Evolutionary conservation across 2,888 invertebrate species (phyloP), one percentile per base, ranked within the genome.

Genomic region (Tupiocoris notatus): DNA sequence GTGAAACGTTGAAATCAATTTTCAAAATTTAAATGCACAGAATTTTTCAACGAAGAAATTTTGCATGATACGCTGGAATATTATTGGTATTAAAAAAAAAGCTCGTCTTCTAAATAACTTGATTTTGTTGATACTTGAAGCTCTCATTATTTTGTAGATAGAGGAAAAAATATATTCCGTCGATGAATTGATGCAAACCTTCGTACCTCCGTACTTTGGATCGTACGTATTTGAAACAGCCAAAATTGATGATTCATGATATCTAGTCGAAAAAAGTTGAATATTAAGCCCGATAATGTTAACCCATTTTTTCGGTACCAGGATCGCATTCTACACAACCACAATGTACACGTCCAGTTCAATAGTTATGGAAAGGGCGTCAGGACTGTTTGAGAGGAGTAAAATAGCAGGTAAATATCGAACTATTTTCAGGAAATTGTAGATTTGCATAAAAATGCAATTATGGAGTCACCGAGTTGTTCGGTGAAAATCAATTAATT

Each of bases 331-430:
- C 59, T 79, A 78, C 71, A 78, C 79, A 1, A 77, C 78, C 12
- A 62, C 71, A 58, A 77, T 77, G 76, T 79, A 68, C 68, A 79
- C 79, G 7, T 77, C 79, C 1, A 78, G 73, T 23, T 71, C 79
- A 23, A 75, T 79, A 2, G 58, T 79, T 18, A 79, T 79, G 79
- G 79, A 79, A 68, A 66, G 79, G 57, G 57, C 67, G n/a, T 78
- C 79, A 22, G 79, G 79, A 12, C 75, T 77, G 21, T 78, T 78
- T 67, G 79, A 79, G 61, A 75, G 79, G 63, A 79, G 77, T 61
- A 78, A 78, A 75, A 77, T 70, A 17, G 79, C 79, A 24, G 79
- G 79, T 79, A 62, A 56, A 23, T 21, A 58, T 17, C n/a, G n/a
- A n/a, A n/a, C n/a, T 54, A 54, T 12, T 9, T 54, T 7, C 54